Percentiles rank a stretch among this genome's conserved stretches.
Conservation (phyloP, 2,113 vertebrate species). For the Prinia subflava region DNA sequence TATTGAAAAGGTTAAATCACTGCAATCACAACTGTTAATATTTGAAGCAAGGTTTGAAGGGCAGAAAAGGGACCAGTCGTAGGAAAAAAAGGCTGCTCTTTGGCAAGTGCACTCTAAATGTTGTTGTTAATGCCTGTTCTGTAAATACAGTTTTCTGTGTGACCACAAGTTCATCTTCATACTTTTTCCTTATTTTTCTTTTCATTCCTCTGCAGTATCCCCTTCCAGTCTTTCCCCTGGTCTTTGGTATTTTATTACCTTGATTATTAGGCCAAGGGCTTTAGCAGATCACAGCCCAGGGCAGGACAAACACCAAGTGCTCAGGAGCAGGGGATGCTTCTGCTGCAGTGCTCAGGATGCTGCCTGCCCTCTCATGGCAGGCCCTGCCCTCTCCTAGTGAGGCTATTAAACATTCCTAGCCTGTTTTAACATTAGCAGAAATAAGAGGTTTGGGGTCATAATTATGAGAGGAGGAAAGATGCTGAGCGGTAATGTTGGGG, state of each 20-base stretch:
- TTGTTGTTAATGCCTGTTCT: background rate
- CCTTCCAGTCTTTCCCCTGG: background rate
- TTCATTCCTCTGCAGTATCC: background rate
- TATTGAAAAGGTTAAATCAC: background rate
- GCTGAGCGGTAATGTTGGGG: background rate
- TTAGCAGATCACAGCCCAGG: background rate
- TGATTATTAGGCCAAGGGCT: background rate
- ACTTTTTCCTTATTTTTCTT: background rate
- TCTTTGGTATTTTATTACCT: background rate
- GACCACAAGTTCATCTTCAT: background rate
- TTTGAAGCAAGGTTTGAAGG: background rate
- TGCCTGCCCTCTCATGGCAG: background rate
- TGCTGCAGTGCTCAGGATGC: background rate
- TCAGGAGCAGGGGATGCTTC: background rate
- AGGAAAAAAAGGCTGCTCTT: background rate
- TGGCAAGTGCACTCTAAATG: background rate
- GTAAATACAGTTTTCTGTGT: background rate
- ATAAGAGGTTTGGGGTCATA: accelerated
- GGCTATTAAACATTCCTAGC: background rate
- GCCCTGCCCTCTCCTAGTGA: background rate
- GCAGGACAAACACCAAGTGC: background rate
- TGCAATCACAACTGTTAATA: background rate
- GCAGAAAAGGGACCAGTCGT: background rate
- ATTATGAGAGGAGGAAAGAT: background rate
- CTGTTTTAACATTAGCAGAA: background rate